These are phyloP conservation scores for Clusia tigrina DNA, from an alignment of 2,888 invertebrate species.

Conservation along the genomic window DNA sequence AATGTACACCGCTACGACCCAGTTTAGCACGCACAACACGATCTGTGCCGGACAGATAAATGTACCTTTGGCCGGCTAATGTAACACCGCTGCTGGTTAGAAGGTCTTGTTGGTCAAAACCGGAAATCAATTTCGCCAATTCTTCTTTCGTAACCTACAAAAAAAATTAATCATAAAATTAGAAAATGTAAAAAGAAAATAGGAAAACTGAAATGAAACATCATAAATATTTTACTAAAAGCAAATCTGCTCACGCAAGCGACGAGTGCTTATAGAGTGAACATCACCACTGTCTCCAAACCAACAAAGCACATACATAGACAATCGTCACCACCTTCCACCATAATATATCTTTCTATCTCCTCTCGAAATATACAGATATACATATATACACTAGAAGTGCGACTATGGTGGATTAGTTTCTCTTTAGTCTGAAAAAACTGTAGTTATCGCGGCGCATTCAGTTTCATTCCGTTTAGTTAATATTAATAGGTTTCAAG, in stretches of 20 bases:
- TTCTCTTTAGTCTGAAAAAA: too few species aligned
- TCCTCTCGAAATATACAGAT: background rate
- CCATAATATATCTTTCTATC: too few species aligned
- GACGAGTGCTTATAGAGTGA: too few species aligned
- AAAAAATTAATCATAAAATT: conserved; percentile 12
- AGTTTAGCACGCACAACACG: conserved; percentile 92
- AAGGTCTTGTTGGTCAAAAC: conserved; percentile 89
- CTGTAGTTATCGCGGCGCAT: too few species aligned
- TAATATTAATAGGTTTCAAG: too few species aligned
- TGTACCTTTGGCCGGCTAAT: conserved; percentile 91
- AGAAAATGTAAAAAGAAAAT: conserved; percentile 1
- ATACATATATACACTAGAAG: background rate
- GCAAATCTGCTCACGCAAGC: background rate
- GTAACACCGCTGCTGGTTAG: conserved; percentile 90
- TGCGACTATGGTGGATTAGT: background rate
- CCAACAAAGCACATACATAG: conserved; percentile 8
- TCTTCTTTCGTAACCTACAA: conserved; percentile 89
- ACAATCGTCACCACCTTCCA: too few species aligned
- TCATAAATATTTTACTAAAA: background rate
- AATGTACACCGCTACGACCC: conserved; percentile 92
- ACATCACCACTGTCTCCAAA: too few species aligned
- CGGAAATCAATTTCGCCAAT: conserved; percentile 86
- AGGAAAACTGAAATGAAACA: background rate
- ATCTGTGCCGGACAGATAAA: conserved; percentile 94
- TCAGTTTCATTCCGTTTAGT: too few species aligned